Base-by-base conservation (phyloP, 2,797 vertebrate genomes). In the Simalia tracyae region DNA sequence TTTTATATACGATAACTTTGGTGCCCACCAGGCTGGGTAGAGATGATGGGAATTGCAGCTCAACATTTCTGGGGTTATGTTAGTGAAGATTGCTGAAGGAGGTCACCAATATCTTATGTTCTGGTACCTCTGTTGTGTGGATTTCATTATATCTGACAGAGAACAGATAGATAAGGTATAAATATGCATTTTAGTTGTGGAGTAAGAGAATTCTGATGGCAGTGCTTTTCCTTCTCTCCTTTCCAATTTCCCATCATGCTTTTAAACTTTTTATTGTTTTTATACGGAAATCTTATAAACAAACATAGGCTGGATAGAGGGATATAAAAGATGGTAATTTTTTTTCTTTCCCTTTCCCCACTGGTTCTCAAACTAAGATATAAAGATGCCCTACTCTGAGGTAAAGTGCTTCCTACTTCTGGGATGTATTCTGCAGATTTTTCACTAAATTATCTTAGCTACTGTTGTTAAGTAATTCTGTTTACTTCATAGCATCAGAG, bases 401-500 rank as follows among this genome's bases (percentile, higher is more conserved):
- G 95, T 94, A 95, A 97, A 97, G 96, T 97, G 96, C 96, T 97
- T 96, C 96, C 96, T 97, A 98, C 96, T 98, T 98, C 95, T 97
- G 97, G 97, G 96, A 97, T 97, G 95, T 97, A 97, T 97, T 97
- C 95, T 97, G 94, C 94, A 94, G 94, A 96, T 97, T 97, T 96
- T 97, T 97, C 94, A 92, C 95, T 96, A 97, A 97, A 98, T 97
- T 97, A 96, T 97, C 97, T 97, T 97, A 95, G 96, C 96, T 93
- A 93, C 94, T 72, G 97, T 98, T 98, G 97, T 98, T 97, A 98
- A 97, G 97, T 97, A 97, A 98, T 97, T 95, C 94, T 96, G 64
- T 96, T 97, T 96, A 95, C 96, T 97, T 98, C 97, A 97, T 97
- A 93, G 94, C 96, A 97, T 97, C 96, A 97, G 97, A 97, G 97